phyloP scores from a whole-genome alignment of 2,888 invertebrate species.

The Agrotis puta region DNA sequence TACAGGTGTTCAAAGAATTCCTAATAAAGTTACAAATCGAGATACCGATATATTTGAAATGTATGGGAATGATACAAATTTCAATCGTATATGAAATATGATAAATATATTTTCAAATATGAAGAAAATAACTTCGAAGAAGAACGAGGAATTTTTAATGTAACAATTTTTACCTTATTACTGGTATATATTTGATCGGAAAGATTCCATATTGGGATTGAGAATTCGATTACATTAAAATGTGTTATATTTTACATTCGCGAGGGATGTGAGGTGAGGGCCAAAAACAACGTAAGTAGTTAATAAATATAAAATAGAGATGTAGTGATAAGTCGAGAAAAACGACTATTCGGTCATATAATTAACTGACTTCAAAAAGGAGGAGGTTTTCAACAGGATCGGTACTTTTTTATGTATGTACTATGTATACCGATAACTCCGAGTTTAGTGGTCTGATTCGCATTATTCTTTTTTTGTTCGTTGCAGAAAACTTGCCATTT shows the following conservation, averaged over 20 bases:
- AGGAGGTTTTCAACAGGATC: no score
- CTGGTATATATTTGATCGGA: conserved; percentile 17
- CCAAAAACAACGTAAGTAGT: not conserved
- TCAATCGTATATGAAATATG: conserved; percentile 2
- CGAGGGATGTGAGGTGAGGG: not conserved
- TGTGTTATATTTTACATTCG: not conserved
- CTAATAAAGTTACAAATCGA: conserved; percentile 48
- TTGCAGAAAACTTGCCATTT: no score
- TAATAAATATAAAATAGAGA: no score
- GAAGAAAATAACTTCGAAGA: conserved; percentile 26
- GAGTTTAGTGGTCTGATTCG: no score
- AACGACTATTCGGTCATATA: no score
- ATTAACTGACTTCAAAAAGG: no score
- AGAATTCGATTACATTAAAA: conserved; percentile 15
- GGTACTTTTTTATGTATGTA: no score
- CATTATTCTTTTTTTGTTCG: no score
- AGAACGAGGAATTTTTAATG: conserved; percentile 36
- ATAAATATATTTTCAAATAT: conserved; percentile 29
- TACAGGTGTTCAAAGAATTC: conserved; percentile 52
- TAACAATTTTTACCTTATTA: conserved; percentile 27
- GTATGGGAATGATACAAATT: conserved; percentile 13
- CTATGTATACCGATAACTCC: no score
- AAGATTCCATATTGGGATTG: conserved; percentile 1
- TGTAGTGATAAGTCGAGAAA: no score
- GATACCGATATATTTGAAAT: conserved; percentile 36